phyloP scores from a whole-genome alignment of 2,797 vertebrate genomes.

The Hephaestus fuliginosus region DNA sequence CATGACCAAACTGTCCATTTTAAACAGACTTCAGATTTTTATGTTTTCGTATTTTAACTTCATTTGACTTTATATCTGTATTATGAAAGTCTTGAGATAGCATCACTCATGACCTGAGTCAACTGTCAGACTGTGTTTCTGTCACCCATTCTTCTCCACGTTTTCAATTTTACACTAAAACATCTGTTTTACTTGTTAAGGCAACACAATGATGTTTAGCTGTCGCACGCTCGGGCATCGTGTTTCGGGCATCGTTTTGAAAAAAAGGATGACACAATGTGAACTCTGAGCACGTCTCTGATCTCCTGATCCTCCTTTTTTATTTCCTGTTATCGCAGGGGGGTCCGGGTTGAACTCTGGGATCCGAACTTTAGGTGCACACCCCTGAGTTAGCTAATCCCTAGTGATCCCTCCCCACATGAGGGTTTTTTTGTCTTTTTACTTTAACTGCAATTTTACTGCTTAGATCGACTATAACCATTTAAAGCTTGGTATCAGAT shows the following conservation, averaged over 20 bases:
- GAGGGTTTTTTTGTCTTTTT: slow-evolving; percentile 42
- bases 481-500: slow-evolving; percentile 25
- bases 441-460: slow-evolving; percentile 23
- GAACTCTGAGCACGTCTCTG: slow-evolving; percentile 23
- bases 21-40: slow-evolving; percentile 3
- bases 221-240: not conserved
- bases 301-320: slow-evolving; percentile 57
- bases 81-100: not conserved
- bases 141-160: not conserved
- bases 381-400: slow-evolving; percentile 53
- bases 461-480: slow-evolving; percentile 14
- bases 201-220: not conserved
- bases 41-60: slow-evolving; percentile 2
- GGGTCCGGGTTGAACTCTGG: slow-evolving; percentile 48
- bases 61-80: not conserved
- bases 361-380: slow-evolving; percentile 42
- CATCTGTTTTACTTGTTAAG: slow-evolving; percentile 2
- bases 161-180: slow-evolving; percentile 11
- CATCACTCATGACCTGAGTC: not conserved
- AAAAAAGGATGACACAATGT: slow-evolving; percentile 18
- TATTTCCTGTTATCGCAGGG: slow-evolving; percentile 30
- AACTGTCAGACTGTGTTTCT: not conserved
- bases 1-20: slow-evolving; percentile 2
- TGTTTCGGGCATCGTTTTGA: not conserved
- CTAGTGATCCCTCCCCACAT: slow-evolving; percentile 51